Percentiles rank a stretch among this genome's conserved stretches.
Evolutionary conservation across 2,113 vertebrate species (phyloP).

Genomic region (Gymnogyps californianus): DNA sequence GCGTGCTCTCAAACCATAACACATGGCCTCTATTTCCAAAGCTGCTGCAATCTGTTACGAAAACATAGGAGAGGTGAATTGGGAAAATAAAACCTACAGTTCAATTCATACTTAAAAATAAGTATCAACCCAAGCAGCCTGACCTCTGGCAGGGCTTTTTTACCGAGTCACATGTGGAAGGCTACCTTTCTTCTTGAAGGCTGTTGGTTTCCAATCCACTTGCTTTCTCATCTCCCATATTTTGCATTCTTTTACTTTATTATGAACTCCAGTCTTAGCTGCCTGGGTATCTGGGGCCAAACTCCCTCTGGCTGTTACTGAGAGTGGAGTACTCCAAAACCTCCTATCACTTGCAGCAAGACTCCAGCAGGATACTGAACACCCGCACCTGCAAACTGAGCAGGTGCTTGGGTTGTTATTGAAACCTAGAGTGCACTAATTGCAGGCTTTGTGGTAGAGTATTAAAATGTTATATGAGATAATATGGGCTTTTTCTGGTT

Average conservation of each 20-base stretch:
- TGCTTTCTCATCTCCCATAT: background rate
- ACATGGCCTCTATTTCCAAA: background rate
- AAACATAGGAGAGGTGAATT: background rate
- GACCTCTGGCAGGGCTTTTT: background rate
- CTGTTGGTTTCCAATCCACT: background rate
- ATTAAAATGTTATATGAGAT: background rate
- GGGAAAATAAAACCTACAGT: background rate
- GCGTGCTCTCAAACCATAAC: background rate
- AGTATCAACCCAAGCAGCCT: background rate
- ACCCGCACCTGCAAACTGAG: background rate
- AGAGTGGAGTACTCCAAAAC: background rate
- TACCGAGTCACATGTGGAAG: background rate
- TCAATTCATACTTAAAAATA: background rate
- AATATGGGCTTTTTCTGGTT: background rate
- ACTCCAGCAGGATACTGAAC: background rate
- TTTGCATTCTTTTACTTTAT: background rate
- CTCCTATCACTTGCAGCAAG: background rate
- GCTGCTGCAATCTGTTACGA: background rate
- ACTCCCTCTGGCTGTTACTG: background rate
- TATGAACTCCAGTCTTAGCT: background rate
- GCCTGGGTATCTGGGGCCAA: background rate
- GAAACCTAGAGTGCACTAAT: background rate
- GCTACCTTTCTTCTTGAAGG: background rate
- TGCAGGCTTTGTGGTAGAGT: background rate
- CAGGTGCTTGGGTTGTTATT: background rate